These are phyloP conservation scores for Neostethus bicornis DNA, from an alignment of 2,797 vertebrate genomes.

Conservation along the genomic window DNA sequence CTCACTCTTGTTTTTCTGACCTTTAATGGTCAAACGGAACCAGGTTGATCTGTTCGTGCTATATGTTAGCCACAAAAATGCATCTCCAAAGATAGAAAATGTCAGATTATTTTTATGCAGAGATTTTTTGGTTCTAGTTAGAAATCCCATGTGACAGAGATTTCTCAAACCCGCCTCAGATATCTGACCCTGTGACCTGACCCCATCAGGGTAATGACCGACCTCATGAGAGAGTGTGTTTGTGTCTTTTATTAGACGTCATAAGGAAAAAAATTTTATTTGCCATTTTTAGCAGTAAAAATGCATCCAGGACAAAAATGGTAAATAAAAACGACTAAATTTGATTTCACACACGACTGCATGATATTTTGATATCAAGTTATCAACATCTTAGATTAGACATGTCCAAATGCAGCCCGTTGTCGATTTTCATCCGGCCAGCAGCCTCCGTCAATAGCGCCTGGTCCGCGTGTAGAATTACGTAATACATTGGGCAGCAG, in stretches of 20 bases:
- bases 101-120: conserved; percentile 2
- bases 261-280: no score
- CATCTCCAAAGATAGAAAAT: conserved; percentile 6
- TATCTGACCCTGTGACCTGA: conserved; percentile 49
- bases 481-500: no score
- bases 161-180: conserved; percentile 44
- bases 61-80: conserved; percentile 16
- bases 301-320: background rate
- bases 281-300: background rate
- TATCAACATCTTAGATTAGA: no score
- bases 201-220: conserved; percentile 15
- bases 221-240: conserved; percentile 15
- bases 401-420: no score
- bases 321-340: no score
- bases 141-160: conserved; percentile 47
- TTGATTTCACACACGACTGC: no score
- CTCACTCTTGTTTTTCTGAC: conserved; percentile 42
- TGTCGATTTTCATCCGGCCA: no score
- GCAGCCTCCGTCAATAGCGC: no score
- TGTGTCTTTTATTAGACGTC: no score
- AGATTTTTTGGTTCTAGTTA: conserved; percentile 9
- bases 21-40: conserved; percentile 56
- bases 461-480: no score
- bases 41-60: conserved; percentile 1
- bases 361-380: no score